Evolutionary conservation across 2,113 vertebrate genomes (phyloP), one percentile per base, ranked within the genome.

Genomic region (Lates calcarifer): DNA sequence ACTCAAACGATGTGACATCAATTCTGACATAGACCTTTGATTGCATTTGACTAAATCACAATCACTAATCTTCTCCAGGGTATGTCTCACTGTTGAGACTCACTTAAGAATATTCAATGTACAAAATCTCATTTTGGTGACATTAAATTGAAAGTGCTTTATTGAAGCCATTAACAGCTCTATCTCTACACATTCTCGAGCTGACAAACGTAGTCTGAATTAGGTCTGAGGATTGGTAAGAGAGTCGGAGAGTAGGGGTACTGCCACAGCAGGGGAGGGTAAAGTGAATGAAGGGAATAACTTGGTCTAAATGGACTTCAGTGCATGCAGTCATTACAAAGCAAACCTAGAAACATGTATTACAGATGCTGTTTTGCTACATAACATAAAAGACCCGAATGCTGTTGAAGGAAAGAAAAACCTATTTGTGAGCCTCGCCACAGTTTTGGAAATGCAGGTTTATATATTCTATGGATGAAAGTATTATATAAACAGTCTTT

Each of bases 31-130:
- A 72, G 55, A 17, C 43, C 35, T 70, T 47, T 74, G 68, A 86
- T 76, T 70, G 53, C 43, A 85, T 85, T 75, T 60, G 5, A 53
- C 31, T 45, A 35, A 85, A 85, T 83, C 37, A 22, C 28, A 82
- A 84, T 73, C 41, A 3, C 79, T 45, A 79, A 83, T 79, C 78
- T 49, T 82, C 64, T 70, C 65, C 22, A 11, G 45, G 28, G 47
- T 22, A 41, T 51, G 70, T 70, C 60, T 77, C 2, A 39, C 75
- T 43, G 62, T n/a, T 41, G 22, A 73, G 77, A 74, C 37, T 55
- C 33, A 65, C 15, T 61, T 49, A 67, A 71, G 24, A 20, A n/a
- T 62, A 66, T 79, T 87, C 28, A 73, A 68, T 76, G 58, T 68
- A 24, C 33, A 65, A 26, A 26, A 41, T 82, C 37, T 62, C 17